These are phyloP conservation scores for Drosophila bocki DNA, from an alignment of 1,140 invertebrate species.

Conservation along the genomic window DNA sequence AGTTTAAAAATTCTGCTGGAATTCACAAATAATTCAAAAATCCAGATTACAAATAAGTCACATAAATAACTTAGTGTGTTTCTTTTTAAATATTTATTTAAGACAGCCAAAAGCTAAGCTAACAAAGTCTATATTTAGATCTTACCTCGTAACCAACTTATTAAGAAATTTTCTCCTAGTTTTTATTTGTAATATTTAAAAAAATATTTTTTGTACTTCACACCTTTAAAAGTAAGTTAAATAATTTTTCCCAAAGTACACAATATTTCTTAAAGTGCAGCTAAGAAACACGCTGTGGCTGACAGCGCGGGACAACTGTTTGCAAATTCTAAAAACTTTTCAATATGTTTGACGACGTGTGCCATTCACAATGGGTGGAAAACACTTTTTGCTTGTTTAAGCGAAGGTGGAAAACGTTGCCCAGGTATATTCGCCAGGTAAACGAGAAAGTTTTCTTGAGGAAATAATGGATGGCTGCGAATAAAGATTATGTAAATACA, in stretches of 20 bases:
- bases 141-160: too few species aligned
- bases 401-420: constrained; percentile 29
- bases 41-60: too few species aligned
- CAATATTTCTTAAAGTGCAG: not conserved
- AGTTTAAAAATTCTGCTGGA: too few species aligned
- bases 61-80: too few species aligned
- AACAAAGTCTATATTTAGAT: too few species aligned
- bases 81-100: too few species aligned
- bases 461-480: constrained; percentile 20
- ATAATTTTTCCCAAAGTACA: not conserved
- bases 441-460: constrained; percentile 33
- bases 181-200: too few species aligned
- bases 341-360: constrained; percentile 72
- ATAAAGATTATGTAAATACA: constrained; percentile 28
- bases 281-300: constrained; percentile 52
- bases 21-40: too few species aligned
- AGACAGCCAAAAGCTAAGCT: too few species aligned
- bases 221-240: too few species aligned
- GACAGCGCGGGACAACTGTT: constrained; percentile 72
- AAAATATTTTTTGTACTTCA: too few species aligned
- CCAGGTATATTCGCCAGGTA: constrained; percentile 3
- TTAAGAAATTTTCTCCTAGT: too few species aligned
- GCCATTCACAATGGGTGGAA: constrained; percentile 52
- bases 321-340: constrained; percentile 81
- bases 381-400: constrained; percentile 44